phyloP scores from a whole-genome alignment of 2,113 vertebrate species.

The Micromys minutus region DNA sequence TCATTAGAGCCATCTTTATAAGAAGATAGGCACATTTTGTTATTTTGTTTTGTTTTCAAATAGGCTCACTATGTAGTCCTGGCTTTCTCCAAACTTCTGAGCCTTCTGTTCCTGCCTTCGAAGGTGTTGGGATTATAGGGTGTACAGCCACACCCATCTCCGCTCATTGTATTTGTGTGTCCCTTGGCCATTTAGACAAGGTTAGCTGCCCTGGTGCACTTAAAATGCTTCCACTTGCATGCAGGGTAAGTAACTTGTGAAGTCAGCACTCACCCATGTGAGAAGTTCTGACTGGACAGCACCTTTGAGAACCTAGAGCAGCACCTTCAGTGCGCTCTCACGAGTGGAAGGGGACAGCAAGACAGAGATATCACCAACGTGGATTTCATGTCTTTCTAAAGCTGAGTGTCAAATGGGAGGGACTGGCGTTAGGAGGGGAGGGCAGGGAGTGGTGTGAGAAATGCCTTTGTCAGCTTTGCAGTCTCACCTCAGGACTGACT shows the following conservation, averaged over 20 bases:
- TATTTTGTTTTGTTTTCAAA: not conserved
- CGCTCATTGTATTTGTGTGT: not conserved
- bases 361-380: not conserved
- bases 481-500: not conserved
- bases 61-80: not conserved
- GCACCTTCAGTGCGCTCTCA: not conserved
- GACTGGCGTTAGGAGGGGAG: not conserved
- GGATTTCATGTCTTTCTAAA: not conserved
- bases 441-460: rapidly evolving
- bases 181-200: not conserved
- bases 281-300: not conserved
- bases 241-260: not conserved
- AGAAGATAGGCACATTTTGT: not conserved
- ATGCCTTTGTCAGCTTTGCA: no score
- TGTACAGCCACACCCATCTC: not conserved
- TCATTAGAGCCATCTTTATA: not conserved
- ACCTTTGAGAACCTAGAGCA: not conserved
- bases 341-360: not conserved
- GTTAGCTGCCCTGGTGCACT: rapidly evolving
- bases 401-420: not conserved
- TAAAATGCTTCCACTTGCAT: not conserved
- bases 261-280: no score
- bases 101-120: not conserved
- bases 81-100: not conserved
- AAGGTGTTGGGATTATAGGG: not conserved